Percentiles rank a stretch among this genome's conserved stretches.
phyloP scores from a whole-genome alignment of 30 jellyfish, hydroid and myxozoan species.

The Haliclystus octoradiatus region DNA sequence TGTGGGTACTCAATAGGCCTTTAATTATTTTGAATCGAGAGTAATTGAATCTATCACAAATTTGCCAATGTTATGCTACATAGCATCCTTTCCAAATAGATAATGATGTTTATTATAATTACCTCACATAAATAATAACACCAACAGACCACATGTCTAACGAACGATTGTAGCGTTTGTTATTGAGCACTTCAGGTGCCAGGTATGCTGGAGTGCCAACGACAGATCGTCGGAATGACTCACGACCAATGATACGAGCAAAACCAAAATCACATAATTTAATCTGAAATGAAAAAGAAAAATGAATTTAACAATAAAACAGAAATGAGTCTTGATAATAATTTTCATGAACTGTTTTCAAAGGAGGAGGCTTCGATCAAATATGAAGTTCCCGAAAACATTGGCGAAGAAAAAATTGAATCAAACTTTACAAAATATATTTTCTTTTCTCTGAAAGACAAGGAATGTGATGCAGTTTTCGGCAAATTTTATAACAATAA shows the following conservation, averaged over 20 bases:
- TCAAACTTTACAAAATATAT: neutral
- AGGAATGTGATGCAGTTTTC: too few relatives aligned
- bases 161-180: slow-evolving; percentile 78
- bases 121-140: slow-evolving; percentile 96
- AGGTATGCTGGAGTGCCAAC: slow-evolving; percentile 99
- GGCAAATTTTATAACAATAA: too few relatives aligned
- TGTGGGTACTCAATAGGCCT: too few relatives aligned
- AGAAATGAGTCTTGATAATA: too few relatives aligned
- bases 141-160: slow-evolving; percentile 99
- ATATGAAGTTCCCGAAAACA: neutral
- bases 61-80: too few relatives aligned
- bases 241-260: slow-evolving; percentile 94
- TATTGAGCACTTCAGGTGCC: slow-evolving; percentile 94
- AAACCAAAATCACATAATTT: slow-evolving; percentile 95
- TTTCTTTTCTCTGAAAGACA: neutral
- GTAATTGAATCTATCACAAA: too few relatives aligned
- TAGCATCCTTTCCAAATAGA: too few relatives aligned
- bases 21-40: too few relatives aligned
- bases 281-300: slow-evolving; percentile 23
- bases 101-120: too few relatives aligned
- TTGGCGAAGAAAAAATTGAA: neutral
- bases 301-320: too few relatives aligned
- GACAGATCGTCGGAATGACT: slow-evolving; percentile 94
- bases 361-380: too few relatives aligned
- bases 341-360: too few relatives aligned